Base-by-base conservation (phyloP, 1,140 invertebrate genomes). In the Linepithema humile region DNA sequence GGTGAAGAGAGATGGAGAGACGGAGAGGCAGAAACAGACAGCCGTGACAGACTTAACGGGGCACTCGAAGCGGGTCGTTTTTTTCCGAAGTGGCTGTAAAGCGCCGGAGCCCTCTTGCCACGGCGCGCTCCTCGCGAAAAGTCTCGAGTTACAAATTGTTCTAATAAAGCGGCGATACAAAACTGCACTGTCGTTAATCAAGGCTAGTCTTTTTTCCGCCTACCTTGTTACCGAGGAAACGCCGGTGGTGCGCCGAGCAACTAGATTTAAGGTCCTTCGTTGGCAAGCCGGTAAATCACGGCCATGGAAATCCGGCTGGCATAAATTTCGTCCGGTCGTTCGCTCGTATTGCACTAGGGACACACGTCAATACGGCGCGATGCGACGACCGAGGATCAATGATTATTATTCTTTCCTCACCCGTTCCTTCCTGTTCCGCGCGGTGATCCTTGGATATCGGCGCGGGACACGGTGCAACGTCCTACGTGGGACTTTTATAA, bases 101-200 rank as follows among this genome's bases (percentile, higher is more conserved):
- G 73, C 29, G 50, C 26, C 77, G 15, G 59, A 17, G 7, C 29
- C 3, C 35, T 85, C 26, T 23, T 48, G n/a, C n/a, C n/a, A n/a
- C 29, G 12, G 48, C 29, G 10, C 20, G 35, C 50, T 84, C n/a
- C 43, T 43, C 43, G 43, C 15, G 10, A 32, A 23, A n/a, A 40
- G 10, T 69, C 35, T 17, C 23, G 6, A 40, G 48, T 89, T 86
- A 86, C 80, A 86, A 84, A 89, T 89, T 65, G 69, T 65, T 82
- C 45, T 50, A 26, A 89, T 73, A 84, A 84, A 89, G 40, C 50
- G 62, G 48, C 60, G 23, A 53, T 40, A 9, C 6, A 60, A 32
- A 85, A 85, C 50, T 67, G 64, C 26, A 20, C 53, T 32, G 9
- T 84, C 84, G 85, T 86, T 84, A 67, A 89, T 89, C 88, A 89